Evolutionary conservation across 2,888 invertebrate genomes (phyloP), one percentile per base, ranked within the genome.

Genomic region (Phlogophora meticulosa): DNA sequence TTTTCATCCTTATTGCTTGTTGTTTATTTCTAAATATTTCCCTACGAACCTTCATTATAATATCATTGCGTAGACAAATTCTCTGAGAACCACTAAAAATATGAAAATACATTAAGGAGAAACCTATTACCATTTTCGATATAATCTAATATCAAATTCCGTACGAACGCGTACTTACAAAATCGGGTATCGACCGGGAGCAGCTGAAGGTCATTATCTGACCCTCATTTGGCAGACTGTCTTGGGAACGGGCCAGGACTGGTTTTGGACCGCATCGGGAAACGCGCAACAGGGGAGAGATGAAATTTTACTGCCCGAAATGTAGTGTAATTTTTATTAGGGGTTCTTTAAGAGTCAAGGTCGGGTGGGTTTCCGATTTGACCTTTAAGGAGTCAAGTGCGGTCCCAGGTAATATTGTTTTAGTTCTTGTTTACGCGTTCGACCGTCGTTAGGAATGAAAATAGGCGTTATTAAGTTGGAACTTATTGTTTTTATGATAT

Each of bases 151-250:
- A 78, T 63, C 34, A 38, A 66, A 74, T 70, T 80, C 77, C 65
- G 52, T 68, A 40, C 36, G 68, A 59, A 45, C 58, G 63, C 74
- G 71, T 68, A 52, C 53, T 69, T 68, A 72, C 72, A 76, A 83
- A 85, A 78, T 79, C 61, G 63, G 58, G 15, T 79, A 87, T 87
- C 85, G 87, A 87, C 78, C 82, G 66, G 22, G 11, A 70, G 53
- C 78, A 78, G 59, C 76, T 78, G 81, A 88, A 86, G 88, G 87
- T 88, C 81, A 83, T 82, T 76, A 77, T 83, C 75, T 83, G 85
- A 78, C 81, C 81, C 76, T 78, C 85, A 83, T 84, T 86, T 88
- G 87, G 87, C 86, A 83, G 69, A 59, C 62, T 28, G 58, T 70
- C 70, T 88, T 87, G 87, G 87, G 82, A 73, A 22, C 62, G 59